Percentiles rank a stretch among this genome's conserved stretches.
These are phyloP conservation scores for Columba guinea DNA, from an alignment of 2,797 vertebrate species.

Conservation along the genomic window DNA sequence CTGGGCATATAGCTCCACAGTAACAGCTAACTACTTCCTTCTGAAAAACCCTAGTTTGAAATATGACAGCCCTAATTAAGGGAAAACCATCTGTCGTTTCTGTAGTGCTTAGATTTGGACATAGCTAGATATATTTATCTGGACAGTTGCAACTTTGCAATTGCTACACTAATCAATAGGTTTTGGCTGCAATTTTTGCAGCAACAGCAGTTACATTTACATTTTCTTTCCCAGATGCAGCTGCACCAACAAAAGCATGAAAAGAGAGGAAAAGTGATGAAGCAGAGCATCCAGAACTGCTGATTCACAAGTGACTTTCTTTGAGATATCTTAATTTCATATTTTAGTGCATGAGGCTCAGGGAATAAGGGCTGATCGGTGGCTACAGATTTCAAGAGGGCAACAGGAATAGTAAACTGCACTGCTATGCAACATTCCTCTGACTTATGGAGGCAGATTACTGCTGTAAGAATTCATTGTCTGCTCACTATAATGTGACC, in stretches of 20 bases:
- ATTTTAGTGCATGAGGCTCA: not conserved
- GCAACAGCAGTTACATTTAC: constrained; percentile 39
- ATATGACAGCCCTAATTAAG: not conserved
- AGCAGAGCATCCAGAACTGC: not conserved
- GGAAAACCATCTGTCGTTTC: constrained; percentile 18
- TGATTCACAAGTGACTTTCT: not conserved
- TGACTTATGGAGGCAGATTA: not conserved
- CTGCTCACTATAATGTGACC: not conserved
- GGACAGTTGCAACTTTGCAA: constrained; percentile 59
- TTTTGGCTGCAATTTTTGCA: constrained; percentile 58
- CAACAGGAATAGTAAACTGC: not conserved
- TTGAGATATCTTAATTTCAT: not conserved
- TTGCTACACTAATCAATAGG: constrained; percentile 47
- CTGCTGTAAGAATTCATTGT: not conserved
- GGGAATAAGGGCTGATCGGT: not conserved
- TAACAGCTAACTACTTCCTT: not conserved
- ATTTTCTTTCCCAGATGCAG: constrained; percentile 18
- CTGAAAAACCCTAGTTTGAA: constrained; percentile 18
- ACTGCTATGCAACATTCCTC: not conserved
- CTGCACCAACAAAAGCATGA: not conserved
- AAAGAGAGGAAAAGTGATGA: not conserved
- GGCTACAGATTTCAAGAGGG: not conserved
- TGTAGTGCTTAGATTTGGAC: not conserved
- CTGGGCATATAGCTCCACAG: not conserved
- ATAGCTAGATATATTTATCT: constrained; percentile 3